Evolutionary conservation across 2,888 invertebrate species (phyloP), one percentile per base, ranked within the genome.

Genomic region (Octonoba sinensis): DNA sequence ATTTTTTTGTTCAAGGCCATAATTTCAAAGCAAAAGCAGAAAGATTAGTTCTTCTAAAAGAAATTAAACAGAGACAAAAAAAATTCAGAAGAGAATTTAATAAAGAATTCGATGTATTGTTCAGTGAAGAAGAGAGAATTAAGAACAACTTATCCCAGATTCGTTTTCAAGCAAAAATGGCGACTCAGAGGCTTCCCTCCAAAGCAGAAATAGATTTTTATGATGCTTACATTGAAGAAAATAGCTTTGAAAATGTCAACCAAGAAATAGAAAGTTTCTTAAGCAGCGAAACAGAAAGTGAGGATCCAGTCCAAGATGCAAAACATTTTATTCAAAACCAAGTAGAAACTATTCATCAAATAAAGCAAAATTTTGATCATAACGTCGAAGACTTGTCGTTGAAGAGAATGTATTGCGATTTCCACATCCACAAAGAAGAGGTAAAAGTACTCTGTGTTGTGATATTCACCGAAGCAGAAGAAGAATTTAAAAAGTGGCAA

Each of bases 121-220:
- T 36, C 18, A 54, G 20, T 11, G 18, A 27, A 16, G 54, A 72
- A 22, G 36, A 46, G 15, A 18, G 12, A 20, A n/a, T 72, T 15
- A 16, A 2, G 0, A 16, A 64, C 44, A 16, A 49, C n/a, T 22
- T 72, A 4, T 36, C 49, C 13, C 54, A 64, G 16, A 62, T 64
- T 15, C 15, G 20, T 54, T 36, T 18, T 13, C 18, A 72, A 64
- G 60, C 49, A 16, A 72, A 64, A 54, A 1, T 27, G 8, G 18
- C 51, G 12, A 36, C 72, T 12, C 24, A 24, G 16, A 44, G 20
- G 36, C 54, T 72, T 1, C 72, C 72, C 0, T 72, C 72, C 3
- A 64, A 64, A 64, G 54, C 62, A 44, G 72, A 72, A 44, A 51
- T 51, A 64, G 72, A 72, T 18, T 72, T 72, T 22, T 72, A 64